phyloP scores from a whole-genome alignment of 2,113 vertebrate genomes.

The Bos indicus region DNA sequence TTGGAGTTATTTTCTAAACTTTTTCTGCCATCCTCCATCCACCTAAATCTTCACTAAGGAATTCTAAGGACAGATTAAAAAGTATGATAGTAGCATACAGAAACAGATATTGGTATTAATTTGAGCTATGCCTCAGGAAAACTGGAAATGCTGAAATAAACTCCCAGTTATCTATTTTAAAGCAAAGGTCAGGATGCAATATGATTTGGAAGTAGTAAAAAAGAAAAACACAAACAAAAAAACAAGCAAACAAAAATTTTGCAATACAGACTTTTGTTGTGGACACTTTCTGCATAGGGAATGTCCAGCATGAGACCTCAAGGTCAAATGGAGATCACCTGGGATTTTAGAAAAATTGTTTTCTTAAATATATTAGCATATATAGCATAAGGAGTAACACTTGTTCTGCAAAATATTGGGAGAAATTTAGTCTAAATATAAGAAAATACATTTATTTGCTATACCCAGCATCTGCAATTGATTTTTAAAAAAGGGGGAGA shows the following conservation, averaged over 20 bases:
- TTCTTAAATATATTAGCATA: not conserved
- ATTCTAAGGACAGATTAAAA: slow-evolving; percentile 1
- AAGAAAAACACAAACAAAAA: not conserved
- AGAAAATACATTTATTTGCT: not conserved
- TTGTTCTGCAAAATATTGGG: not conserved
- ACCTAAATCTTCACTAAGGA: not conserved
- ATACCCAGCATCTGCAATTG: not conserved
- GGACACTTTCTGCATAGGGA: not conserved
- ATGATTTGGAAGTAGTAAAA: not conserved
- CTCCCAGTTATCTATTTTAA: not conserved
- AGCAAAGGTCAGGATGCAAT: not conserved
- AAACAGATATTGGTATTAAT: not conserved
- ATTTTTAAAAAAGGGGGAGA: not conserved
- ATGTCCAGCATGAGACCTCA: not conserved
- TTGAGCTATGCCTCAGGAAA: not conserved
- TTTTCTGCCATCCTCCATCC: not conserved
- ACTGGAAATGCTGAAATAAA: not conserved
- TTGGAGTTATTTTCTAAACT: not conserved
- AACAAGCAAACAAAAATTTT: not conserved
- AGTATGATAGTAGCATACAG: not conserved
- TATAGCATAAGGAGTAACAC: not conserved
- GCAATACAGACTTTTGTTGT: not conserved
- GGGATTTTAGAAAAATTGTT: not conserved
- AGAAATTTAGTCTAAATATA: not conserved
- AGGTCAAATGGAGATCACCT: not conserved